Conservation (phyloP, 2,113 vertebrate species). For the Nanorana parkeri region DNA sequence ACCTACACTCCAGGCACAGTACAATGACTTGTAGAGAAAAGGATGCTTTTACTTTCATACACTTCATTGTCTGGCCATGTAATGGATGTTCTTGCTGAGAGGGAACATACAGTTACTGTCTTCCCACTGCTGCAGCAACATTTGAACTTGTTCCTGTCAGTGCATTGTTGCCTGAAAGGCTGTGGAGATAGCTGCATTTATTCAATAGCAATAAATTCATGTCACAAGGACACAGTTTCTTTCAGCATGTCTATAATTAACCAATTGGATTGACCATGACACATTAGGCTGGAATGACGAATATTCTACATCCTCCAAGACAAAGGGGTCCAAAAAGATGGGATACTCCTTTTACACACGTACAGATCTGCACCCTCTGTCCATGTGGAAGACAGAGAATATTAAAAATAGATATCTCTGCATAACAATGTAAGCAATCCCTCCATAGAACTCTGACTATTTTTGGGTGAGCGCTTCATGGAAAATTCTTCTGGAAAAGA, state of each 20-base stretch:
- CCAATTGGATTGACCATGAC: conserved; percentile 34
- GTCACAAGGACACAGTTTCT: conserved; percentile 43
- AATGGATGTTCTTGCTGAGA: conserved; percentile 10
- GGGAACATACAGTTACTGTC: conserved; percentile 1
- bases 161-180: conserved; percentile 26
- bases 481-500: conserved; percentile 40
- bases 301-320: conserved; percentile 18
- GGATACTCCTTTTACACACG: conserved; percentile 4
- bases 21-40: not conserved
- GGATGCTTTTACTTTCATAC: conserved; percentile 11
- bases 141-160: conserved; percentile 1
- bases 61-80: conserved; percentile 6
- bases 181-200: conserved; percentile 4
- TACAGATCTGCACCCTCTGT: conserved; percentile 17
- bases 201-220: conserved; percentile 42
- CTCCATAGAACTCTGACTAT: not conserved
- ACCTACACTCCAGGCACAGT: conserved; percentile 18
- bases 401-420: conserved; percentile 27
- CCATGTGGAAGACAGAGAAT: not conserved
- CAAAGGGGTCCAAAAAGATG: conserved; percentile 16
- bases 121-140: not conserved
- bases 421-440: conserved; percentile 1
- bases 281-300: conserved; percentile 28
- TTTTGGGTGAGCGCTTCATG: conserved; percentile 8
- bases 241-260: conserved; percentile 53